Conservation (phyloP, 2,113 vertebrate species). For the Burhinus oedicnemus region DNA sequence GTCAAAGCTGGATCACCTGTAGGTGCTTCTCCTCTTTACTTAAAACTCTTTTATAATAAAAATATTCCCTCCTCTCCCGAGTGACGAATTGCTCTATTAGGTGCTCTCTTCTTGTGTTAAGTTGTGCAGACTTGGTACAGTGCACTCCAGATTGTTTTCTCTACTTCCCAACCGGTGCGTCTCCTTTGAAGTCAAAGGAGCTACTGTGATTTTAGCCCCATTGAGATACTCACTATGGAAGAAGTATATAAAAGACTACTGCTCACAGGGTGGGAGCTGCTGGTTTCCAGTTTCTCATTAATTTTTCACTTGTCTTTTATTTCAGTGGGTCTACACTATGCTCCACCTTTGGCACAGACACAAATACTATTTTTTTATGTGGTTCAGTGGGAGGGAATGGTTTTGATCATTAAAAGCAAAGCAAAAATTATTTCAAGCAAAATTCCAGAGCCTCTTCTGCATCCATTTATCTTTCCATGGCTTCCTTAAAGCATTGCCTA, state of each 20-base stretch:
- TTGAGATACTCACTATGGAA: slow-evolving; percentile 44
- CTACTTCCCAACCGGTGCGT: background rate
- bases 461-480: slow-evolving; percentile 52
- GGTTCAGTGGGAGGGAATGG: slow-evolving; percentile 61
- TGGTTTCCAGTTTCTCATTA: slow-evolving; percentile 58
- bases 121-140: background rate
- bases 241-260: slow-evolving; percentile 52
- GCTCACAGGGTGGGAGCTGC: slow-evolving; percentile 44
- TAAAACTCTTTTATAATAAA: background rate
- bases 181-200: slow-evolving; percentile 60
- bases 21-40: background rate
- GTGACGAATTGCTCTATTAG: background rate
- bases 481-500: slow-evolving; percentile 63
- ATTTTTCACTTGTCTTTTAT: slow-evolving; percentile 55
- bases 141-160: slow-evolving; percentile 2
- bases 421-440: slow-evolving; percentile 63
- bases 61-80: background rate
- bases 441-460: slow-evolving; percentile 48
- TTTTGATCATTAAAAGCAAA: slow-evolving; percentile 70
- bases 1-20: background rate
- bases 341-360: slow-evolving; percentile 52
- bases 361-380: slow-evolving; percentile 48
- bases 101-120: background rate
- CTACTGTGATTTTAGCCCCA: slow-evolving; percentile 54
- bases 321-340: slow-evolving; percentile 32